A percentile compares a stretch with the other conserved stretches of the same genome.
phyloP scores from a whole-genome alignment of 2,113 vertebrate species.

The Ochotona curzoniae region DNA sequence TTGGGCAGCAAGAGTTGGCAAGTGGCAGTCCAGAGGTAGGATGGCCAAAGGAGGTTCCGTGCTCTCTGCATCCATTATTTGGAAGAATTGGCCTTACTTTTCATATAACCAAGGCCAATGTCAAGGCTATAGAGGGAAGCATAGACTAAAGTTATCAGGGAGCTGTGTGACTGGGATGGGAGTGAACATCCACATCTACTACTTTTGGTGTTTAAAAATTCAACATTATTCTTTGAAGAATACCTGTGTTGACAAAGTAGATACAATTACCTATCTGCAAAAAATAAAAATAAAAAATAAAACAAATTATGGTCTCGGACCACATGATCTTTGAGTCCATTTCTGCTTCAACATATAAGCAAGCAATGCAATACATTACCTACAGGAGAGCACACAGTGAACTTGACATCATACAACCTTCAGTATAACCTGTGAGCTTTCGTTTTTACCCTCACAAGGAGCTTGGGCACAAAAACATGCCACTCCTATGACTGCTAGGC shows the following conservation, averaged over 20 bases:
- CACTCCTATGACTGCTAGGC: background rate
- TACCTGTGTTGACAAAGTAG: too few relatives aligned
- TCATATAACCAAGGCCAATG: background rate
- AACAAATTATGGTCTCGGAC: background rate
- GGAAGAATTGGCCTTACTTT: background rate
- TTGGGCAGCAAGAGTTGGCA: background rate
- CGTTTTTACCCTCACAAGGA: constrained; percentile 22
- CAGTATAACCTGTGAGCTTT: background rate
- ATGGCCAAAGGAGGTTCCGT: background rate
- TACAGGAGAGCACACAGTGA: background rate
- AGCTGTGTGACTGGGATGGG: background rate
- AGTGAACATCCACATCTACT: background rate
- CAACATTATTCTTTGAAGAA: too few relatives aligned
- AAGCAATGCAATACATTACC: background rate
- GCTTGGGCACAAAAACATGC: background rate
- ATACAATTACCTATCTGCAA: too few relatives aligned
- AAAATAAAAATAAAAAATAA: too few relatives aligned
- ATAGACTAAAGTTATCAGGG: background rate
- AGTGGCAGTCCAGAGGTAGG: background rate
- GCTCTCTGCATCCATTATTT: background rate
- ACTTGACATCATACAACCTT: background rate
- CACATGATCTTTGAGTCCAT: background rate
- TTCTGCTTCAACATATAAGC: background rate
- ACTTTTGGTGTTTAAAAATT: too few relatives aligned
- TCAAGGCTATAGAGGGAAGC: background rate